Percentiles rank a stretch among this genome's conserved stretches.
Conservation (phyloP, 2,113 vertebrate species). For the Mixornis gularis region DNA sequence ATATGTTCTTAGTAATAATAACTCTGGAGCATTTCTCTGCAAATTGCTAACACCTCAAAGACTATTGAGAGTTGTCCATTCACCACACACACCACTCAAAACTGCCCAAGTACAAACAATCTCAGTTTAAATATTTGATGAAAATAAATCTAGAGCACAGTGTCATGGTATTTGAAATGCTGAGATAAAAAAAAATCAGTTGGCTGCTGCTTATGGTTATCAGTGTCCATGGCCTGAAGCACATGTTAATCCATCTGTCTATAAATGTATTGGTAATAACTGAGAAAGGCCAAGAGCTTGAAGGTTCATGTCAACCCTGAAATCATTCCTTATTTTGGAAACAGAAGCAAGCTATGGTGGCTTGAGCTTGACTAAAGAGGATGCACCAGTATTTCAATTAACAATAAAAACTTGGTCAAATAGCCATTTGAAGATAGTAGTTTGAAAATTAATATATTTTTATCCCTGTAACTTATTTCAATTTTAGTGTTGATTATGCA, state of each 20-base stretch:
- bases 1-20: background rate
- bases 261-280: background rate
- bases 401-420: background rate
- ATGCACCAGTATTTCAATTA: background rate
- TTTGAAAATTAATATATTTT: background rate
- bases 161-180: background rate
- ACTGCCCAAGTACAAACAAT: background rate
- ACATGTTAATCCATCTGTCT: background rate
- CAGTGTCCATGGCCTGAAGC: background rate
- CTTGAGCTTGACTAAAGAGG: background rate
- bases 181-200: background rate
- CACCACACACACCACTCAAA: background rate
- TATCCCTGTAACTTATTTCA: background rate
- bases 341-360: background rate
- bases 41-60: background rate
- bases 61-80: background rate
- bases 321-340: background rate
- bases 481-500: background rate
- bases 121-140: background rate
- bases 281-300: background rate
- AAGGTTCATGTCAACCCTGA: background rate
- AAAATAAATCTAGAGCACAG: background rate
- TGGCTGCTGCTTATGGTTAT: background rate
- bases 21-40: background rate
- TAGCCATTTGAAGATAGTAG: background rate